These are phyloP conservation scores for Teinopalpus imperialis DNA, from an alignment of 2,888 invertebrate species.

Conservation along the genomic window DNA sequence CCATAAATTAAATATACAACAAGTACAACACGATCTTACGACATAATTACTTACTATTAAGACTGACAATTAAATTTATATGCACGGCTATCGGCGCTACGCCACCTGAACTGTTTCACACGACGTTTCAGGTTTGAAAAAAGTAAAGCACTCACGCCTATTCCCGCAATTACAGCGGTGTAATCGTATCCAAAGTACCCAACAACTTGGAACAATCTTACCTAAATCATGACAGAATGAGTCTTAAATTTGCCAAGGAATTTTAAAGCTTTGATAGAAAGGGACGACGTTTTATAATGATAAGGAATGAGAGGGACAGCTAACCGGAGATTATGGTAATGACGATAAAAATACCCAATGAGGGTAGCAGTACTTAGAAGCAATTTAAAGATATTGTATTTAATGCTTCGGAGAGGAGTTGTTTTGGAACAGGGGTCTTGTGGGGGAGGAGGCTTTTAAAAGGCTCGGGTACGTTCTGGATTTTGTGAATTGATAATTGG, in stretches of 20 bases:
- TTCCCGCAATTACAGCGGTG: constrained; percentile 60
- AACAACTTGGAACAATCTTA: constrained; percentile 60
- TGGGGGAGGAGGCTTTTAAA: constrained; percentile 43
- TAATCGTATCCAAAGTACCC: constrained; percentile 56
- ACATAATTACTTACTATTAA: constrained; percentile 33
- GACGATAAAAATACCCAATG: constrained; percentile 73
- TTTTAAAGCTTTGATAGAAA: constrained; percentile 48
- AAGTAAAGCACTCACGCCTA: constrained; percentile 38
- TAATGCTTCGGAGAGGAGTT: constrained; percentile 61
- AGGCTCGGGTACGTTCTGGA: constrained; percentile 48
- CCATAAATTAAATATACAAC: constrained; percentile 5
- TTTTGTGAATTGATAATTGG: constrained; percentile 71
- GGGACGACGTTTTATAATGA: constrained; percentile 39
- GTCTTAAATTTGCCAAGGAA: constrained; percentile 61
- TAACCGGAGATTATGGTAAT: constrained; percentile 69
- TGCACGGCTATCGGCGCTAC: constrained; percentile 21
- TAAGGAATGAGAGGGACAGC: constrained; percentile 46
- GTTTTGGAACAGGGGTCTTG: constrained; percentile 41
- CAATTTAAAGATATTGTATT: constrained; percentile 80
- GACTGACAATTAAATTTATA: constrained; percentile 35
- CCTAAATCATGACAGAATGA: constrained; percentile 63
- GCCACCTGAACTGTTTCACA: constrained; percentile 39
- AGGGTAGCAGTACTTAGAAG: constrained; percentile 75
- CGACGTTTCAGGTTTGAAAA: constrained; percentile 36
- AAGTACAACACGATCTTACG: constrained; percentile 29